Conservation (phyloP, 1,140 invertebrate species). For the Drosophila kohkoa region DNA sequence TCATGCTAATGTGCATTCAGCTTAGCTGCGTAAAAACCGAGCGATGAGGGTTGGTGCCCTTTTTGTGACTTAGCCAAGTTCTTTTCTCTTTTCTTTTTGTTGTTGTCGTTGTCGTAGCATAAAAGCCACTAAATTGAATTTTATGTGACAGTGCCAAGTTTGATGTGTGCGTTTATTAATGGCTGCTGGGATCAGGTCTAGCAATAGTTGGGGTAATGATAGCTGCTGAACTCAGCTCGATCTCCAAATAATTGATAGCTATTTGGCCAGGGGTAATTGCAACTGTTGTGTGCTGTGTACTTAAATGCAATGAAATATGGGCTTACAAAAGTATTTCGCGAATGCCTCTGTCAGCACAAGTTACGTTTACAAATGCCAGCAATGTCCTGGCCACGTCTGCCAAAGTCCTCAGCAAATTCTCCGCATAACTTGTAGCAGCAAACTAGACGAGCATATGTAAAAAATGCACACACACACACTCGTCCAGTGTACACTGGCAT, state of each 20-base stretch:
- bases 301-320: slow-evolving; percentile 78
- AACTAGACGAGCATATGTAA: slow-evolving; percentile 79
- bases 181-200: slow-evolving; percentile 46
- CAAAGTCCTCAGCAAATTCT: slow-evolving; percentile 51
- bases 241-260: slow-evolving; percentile 44
- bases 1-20: slow-evolving; percentile 77
- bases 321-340: slow-evolving; percentile 61
- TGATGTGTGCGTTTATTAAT: slow-evolving; percentile 81
- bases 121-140: slow-evolving; percentile 77
- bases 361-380: slow-evolving; percentile 67
- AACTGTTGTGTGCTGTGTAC: slow-evolving; percentile 28
- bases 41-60: slow-evolving; percentile 57
- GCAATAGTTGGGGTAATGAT: slow-evolving; percentile 31
- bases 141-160: slow-evolving; percentile 76
- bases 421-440: slow-evolving; percentile 73
- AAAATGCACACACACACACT: slow-evolving; percentile 55
- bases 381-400: slow-evolving; percentile 49
- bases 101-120: slow-evolving; percentile 38
- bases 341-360: slow-evolving; percentile 52
- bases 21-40: slow-evolving; percentile 57
- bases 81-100: slow-evolving; percentile 16
- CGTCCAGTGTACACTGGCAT: slow-evolving; percentile 26
- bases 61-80: slow-evolving; percentile 39
- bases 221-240: slow-evolving; percentile 12
- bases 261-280: slow-evolving; percentile 59